A percentile compares a stretch with the other conserved stretches of the same genome.
Evolutionary conservation across 2,113 vertebrate species (phyloP).

Genomic region (human): GRCh38 chr2:139234501-139235000

Average conservation of each 20-base stretch:
- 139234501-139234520: neutral
- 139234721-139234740: neutral
- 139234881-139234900: neutral
- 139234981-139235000: neutral
- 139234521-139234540: constrained; percentile 15
- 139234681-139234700: constrained; percentile 72
- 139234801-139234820: neutral
- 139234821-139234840: neutral
- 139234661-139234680: neutral
- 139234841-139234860: neutral
- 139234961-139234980: neutral
- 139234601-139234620: constrained; percentile 78
- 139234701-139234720: constrained; percentile 62
- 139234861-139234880: neutral
- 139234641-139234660: neutral
- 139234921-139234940: neutral
- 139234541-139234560: constrained; percentile 76
- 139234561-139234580: constrained; percentile 80
- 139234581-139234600: constrained; percentile 88
- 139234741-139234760: neutral
- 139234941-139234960: neutral
- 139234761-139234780: constrained; percentile 66
- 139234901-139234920: neutral
- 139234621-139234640: constrained; percentile 14
- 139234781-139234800: constrained; percentile 34